A percentile compares a stretch with the other conserved stretches of the same genome.
phyloP scores from a whole-genome alignment of 2,113 vertebrate genomes.

The Pogonocichla stellata region DNA sequence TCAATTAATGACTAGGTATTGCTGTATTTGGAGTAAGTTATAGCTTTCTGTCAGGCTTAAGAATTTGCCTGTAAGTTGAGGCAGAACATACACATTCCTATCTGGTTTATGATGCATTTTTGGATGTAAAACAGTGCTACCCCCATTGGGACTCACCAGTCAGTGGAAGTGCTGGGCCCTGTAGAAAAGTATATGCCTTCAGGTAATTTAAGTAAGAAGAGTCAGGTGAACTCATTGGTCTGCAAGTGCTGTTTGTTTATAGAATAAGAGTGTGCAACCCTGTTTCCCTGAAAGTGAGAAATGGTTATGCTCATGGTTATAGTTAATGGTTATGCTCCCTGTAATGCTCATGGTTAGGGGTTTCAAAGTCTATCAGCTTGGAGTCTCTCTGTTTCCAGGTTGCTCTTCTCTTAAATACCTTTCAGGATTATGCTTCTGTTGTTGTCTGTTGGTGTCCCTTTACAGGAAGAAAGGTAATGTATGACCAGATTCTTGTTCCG shows the following conservation, averaged over 20 bases:
- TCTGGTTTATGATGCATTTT: neutral
- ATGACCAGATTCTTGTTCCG: neutral
- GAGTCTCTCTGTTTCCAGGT: neutral
- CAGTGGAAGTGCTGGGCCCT: neutral
- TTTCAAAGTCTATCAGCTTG: neutral
- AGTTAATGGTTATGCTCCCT: too few relatives aligned
- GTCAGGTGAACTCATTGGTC: neutral
- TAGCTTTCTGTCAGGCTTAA: neutral
- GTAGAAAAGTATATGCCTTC: neutral
- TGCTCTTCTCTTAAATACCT: neutral
- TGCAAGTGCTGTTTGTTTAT: neutral
- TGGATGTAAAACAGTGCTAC: neutral
- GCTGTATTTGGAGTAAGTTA: neutral
- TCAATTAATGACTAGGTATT: neutral
- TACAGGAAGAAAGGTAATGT: neutral
- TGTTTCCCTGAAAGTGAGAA: neutral
- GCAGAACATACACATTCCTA: neutral
- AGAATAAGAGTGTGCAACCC: neutral
- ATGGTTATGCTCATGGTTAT: rapidly evolving
- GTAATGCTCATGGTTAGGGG: rapidly evolving
- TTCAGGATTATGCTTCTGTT: neutral
- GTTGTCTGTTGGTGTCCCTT: neutral
- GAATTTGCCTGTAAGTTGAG: neutral
- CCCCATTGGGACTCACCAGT: neutral
- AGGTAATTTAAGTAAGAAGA: neutral